Evolutionary conservation across 1,140 invertebrate species (phyloP), one percentile per base, ranked within the genome.

Genomic region (Paracyclopina nana): DNA sequence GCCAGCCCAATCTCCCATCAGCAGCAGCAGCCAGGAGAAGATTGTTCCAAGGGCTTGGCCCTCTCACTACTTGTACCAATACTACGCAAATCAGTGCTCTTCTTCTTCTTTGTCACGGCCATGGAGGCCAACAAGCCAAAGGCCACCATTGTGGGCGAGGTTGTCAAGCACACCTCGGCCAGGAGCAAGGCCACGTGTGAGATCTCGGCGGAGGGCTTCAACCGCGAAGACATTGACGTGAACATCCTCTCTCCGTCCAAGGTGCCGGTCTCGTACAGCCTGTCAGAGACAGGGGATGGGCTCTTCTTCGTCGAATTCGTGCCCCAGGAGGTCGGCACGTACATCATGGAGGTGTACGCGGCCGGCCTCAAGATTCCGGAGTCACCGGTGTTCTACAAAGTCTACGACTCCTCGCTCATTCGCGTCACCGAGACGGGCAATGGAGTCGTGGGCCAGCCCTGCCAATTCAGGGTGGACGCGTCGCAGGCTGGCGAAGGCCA

Each of bases 401-500:
- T 86, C 46, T 92, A 91, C 64, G 85, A 91, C 66, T 77, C 84
- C 54, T 80, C 80, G 55, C 71, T 88, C 41, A 91, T 92, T 60
- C 77, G 81, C 69, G 82, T 94, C 54, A 81, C 82, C 30, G 87
- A 94, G 65, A 81, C 92, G 40, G 63, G 68, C 25, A 80, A 78
- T 62, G 83, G 84, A 58, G 76, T 86, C 56, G 80, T 92, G 16
- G 84, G 85, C 56, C 80, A 91, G 68, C 78, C 84, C 56, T 85
- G 83, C 62, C 84, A 91, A 66, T 91, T 94, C 63, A 78, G 82
- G 79, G 88, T 95, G 60, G 87, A 95, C 68, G 90, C 90, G 8
- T 85, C 82, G 60, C 81, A 87, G 60, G 90, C 88, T 42, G 90
- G 90, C 31, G 88, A 95, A 73, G 90, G 90, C 26, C 87, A 94